phyloP scores from a whole-genome alignment of 2,888 invertebrate species.

The Agrotis exclamationis region DNA sequence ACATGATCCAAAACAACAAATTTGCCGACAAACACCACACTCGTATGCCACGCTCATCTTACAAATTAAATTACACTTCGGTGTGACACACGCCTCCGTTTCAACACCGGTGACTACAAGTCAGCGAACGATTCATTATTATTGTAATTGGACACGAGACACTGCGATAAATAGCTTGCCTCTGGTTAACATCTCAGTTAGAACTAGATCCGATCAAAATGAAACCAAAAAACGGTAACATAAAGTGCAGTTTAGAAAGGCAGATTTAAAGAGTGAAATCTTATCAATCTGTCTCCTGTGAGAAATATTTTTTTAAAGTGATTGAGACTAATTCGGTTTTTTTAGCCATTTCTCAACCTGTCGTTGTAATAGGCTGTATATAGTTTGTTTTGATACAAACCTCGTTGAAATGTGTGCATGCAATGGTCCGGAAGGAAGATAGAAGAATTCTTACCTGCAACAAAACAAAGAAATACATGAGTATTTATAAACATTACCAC shows the following conservation, averaged over 20 bases:
- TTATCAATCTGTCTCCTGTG: conserved; percentile 68
- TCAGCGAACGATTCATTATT: conserved; percentile 80
- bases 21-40: conserved; percentile 6
- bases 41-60: conserved; percentile 41
- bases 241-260: conserved; percentile 60
- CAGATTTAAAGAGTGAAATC: conserved; percentile 59
- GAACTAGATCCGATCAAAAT: conserved; percentile 55
- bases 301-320: conserved; percentile 68
- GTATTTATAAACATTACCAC: not conserved
- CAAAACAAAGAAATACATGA: conserved; percentile 32
- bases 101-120: conserved; percentile 74
- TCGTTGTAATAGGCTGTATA: not conserved
- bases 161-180: conserved; percentile 78
- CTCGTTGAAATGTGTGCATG: conserved; percentile 11
- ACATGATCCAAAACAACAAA: conserved; percentile 3
- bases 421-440: not conserved
- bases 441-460: conserved; percentile 55
- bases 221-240: conserved; percentile 52
- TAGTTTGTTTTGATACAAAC: conserved; percentile 19
- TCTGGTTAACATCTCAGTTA: conserved; percentile 72
- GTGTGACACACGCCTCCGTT: conserved; percentile 70
- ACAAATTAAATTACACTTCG: conserved; percentile 59
- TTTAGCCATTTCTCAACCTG: conserved; percentile 6
- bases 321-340: conserved; percentile 53
- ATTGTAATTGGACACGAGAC: conserved; percentile 84